These are phyloP conservation scores for Emydura subglobosa DNA, from an alignment of 2,113 vertebrate species.

Conservation along the genomic window DNA sequence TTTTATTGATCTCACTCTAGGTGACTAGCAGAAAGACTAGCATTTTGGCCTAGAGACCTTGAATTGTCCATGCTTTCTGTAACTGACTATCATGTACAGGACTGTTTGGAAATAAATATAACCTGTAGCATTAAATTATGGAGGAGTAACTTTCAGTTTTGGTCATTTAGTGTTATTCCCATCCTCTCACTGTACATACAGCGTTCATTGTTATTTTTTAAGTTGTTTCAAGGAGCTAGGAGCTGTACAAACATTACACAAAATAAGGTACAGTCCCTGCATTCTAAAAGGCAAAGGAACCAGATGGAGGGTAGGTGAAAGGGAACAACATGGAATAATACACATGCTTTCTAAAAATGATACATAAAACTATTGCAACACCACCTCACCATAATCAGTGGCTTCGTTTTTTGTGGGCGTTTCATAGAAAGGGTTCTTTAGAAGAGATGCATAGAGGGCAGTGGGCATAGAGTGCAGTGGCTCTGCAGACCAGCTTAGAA, in stretches of 20 bases:
- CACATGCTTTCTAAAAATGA: not conserved
- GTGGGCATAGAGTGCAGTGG: too few species aligned
- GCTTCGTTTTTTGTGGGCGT: fast-evolving
- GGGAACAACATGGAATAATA: not conserved
- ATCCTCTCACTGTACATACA: not conserved
- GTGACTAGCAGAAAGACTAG: not conserved
- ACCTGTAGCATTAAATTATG: fast-evolving
- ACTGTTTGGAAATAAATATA: not conserved
- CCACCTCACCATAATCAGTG: not conserved
- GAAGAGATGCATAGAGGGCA: not conserved
- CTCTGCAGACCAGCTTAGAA: not conserved
- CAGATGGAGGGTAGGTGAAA: not conserved
- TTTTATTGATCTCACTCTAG: not conserved
- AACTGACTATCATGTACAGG: not conserved
- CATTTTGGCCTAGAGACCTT: not conserved
- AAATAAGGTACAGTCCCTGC: not conserved
- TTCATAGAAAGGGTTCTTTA: not conserved
- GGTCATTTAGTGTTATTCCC: not conserved
- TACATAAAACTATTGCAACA: not conserved
- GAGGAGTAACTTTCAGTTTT: not conserved
- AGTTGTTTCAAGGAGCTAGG: not conserved
- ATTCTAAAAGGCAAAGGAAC: not conserved
- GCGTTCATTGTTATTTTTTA: not conserved
- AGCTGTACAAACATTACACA: not conserved
- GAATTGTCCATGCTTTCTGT: not conserved